Base-by-base conservation (phyloP, 2,113 vertebrate species). In the Elachura formosa region DNA sequence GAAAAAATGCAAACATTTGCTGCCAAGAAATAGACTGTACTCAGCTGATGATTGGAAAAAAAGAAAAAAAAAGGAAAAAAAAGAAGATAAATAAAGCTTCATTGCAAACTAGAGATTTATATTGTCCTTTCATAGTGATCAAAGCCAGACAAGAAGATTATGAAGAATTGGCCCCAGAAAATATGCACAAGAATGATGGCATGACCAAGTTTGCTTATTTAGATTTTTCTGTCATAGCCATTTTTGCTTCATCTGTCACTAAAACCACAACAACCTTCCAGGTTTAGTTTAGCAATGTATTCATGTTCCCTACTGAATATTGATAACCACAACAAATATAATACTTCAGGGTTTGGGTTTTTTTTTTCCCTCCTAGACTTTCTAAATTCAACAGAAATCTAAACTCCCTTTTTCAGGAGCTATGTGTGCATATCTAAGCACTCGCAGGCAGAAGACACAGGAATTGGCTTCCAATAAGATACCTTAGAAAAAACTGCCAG, bases 281-380 rank as follows among this genome's bases (percentile, higher is more conserved):
- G 71, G 14, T 63, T 43, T 59, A 89, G 52, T 68, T 59, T 64
- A 52, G 7, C 34, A 61, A 36, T 17, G 3, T 67, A 34, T 79
- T 72, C 6, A 16, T 83, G 3, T 86, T 83, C 20, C 34, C 16
- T 80, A 33, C 11, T 15, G 84, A 80, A 59, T 86, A 86, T 55
- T 72, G 90, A 63, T 49, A 72, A n/a, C 5, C 9, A 52, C 15
- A 51, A 68, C 1, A 40, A 75, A 73, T 33, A 26, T 6, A 49
- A 34, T 48, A 40, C 14, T 77, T 66, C 3, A 0, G 2, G 1
- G 2, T 1, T 6, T 38, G 12, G 2, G 1, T 0, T 45, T 49
- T 54, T n/a, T n/a, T 48, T 61, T 56, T 71, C 5, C n/a, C 41
- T 73, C 3, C 7, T 68, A 41, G 13, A 62, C 25, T 71, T 69